phyloP scores from a whole-genome alignment of 2,797 vertebrate species.

The Paedocypris micromegethes region DNA sequence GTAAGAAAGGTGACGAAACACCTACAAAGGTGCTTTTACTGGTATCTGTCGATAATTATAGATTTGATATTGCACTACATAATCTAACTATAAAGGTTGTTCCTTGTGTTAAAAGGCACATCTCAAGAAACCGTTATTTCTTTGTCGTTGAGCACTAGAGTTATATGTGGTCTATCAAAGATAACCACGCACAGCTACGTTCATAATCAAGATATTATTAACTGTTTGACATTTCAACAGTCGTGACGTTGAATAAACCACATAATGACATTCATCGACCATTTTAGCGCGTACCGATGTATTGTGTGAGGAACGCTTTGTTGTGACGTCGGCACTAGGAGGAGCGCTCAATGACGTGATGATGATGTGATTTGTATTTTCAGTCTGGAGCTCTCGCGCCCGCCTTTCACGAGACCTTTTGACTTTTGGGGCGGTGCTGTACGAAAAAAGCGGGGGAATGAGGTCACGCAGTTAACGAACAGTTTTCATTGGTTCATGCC shows the following conservation, averaged over 20 bases:
- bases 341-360: background rate
- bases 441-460: slow-evolving; percentile 11
- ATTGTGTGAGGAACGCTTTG: slow-evolving; percentile 5
- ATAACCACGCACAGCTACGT: too few species aligned
- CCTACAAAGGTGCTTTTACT: slow-evolving; percentile 64
- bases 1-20: slow-evolving; percentile 77
- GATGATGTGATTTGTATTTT: slow-evolving; percentile 17
- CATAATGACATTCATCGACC: background rate
- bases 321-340: slow-evolving; percentile 12
- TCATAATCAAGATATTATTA: too few species aligned
- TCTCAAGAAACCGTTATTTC: too few species aligned
- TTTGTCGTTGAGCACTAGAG: too few species aligned
- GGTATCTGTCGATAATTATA: too few species aligned
- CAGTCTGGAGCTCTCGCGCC: background rate
- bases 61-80: too few species aligned
- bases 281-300: slow-evolving; percentile 1
- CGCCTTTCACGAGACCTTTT: slow-evolving; percentile 2
- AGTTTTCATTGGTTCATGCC: slow-evolving; percentile 8
- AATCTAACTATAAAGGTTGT: too few species aligned
- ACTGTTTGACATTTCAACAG: too few species aligned
- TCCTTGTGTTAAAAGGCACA: too few species aligned
- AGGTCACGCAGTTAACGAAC: slow-evolving; percentile 7
- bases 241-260: too few species aligned
- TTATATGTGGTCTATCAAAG: too few species aligned
- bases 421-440: slow-evolving; percentile 6